Conservation (phyloP, 2,113 vertebrate species). For the Peromyscus maniculatus region DNA sequence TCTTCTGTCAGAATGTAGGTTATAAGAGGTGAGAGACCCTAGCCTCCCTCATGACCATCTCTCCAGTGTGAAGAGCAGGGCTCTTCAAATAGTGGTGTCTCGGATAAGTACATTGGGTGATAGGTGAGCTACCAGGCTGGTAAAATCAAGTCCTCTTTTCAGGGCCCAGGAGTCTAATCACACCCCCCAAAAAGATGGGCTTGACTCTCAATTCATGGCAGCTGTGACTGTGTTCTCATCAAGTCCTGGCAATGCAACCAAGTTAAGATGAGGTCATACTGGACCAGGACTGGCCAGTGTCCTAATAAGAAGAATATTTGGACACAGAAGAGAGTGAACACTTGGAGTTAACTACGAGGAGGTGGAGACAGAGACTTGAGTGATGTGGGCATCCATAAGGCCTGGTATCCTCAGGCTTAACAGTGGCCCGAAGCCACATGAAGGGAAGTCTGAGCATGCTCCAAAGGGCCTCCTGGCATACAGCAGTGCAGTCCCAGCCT, state of each 20-base stretch:
- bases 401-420: rapidly evolving
- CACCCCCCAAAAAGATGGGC: not conserved
- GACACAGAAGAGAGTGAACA: not conserved
- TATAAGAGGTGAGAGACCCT: not conserved
- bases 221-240: not conserved
- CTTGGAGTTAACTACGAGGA: not conserved
- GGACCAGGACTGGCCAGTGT: no score
- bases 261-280: not conserved
- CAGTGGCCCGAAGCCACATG: not conserved
- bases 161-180: not conserved
- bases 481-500: not conserved
- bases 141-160: no score
- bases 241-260: not conserved
- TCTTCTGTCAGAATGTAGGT: not conserved
- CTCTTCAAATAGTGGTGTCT: not conserved
- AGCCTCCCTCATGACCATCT: not conserved
- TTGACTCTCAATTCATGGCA: not conserved
- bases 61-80: not conserved
- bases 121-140: not conserved
- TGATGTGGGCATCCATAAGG: not conserved
- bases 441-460: not conserved
- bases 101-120: not conserved
- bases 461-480: not conserved
- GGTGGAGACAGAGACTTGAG: not conserved
- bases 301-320: not conserved